A percentile compares a stretch with the other conserved stretches of the same genome.
Evolutionary conservation across 2,113 vertebrate genomes (phyloP).

Genomic region (Nesogale talazaci): DNA sequence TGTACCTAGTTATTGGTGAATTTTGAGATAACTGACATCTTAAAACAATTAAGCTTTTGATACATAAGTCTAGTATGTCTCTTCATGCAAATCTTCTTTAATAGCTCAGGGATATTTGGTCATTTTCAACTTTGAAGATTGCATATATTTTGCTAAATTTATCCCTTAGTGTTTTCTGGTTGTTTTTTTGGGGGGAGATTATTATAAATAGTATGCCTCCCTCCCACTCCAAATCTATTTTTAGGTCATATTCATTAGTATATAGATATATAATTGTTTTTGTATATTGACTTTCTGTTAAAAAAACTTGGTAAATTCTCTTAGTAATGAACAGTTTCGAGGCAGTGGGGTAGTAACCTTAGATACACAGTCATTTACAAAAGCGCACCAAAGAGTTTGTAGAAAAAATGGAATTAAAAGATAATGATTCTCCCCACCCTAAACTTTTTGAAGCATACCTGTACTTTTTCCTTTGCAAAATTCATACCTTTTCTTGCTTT

Average conservation of each 20-base stretch:
- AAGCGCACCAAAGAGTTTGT: too few species aligned
- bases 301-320: constrained; percentile 2
- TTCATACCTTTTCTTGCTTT: background rate
- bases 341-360: background rate
- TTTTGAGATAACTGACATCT: background rate
- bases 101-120: background rate
- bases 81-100: background rate
- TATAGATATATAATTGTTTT: constrained; percentile 1
- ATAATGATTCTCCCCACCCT: too few species aligned
- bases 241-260: background rate
- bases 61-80: background rate
- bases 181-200: background rate
- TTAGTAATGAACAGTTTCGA: too few species aligned
- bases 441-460: too few species aligned
- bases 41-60: background rate
- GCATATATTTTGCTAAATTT: constrained; percentile 1
- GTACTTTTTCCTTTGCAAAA: background rate
- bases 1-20: background rate
- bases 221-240: background rate
- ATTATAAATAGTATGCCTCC: background rate
- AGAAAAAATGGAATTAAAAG: too few species aligned
- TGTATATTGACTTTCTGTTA: background rate
- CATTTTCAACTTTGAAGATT: background rate
- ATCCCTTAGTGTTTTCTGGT: background rate
- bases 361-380: background rate